Conservation (phyloP, 2,888 invertebrate genomes). For the Pammene aurita region DNA sequence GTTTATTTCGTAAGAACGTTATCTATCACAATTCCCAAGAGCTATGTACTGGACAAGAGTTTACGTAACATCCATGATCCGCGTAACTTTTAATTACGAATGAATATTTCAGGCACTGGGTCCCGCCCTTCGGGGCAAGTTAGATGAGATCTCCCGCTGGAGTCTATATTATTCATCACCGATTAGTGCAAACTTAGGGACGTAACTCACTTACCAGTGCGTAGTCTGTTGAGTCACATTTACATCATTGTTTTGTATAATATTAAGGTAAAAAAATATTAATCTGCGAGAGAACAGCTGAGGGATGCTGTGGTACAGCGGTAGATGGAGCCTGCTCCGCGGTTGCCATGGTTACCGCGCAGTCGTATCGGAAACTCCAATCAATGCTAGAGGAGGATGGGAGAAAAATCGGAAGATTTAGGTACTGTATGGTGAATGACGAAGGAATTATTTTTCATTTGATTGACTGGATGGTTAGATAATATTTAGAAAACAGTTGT, state of each 20-base stretch:
- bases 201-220: slow-evolving; percentile 21
- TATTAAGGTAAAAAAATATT: slow-evolving; percentile 19
- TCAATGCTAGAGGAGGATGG: slow-evolving; percentile 43
- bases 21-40: slow-evolving; percentile 13
- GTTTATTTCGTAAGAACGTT: neutral
- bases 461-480: neutral
- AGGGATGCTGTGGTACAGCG: slow-evolving; percentile 62
- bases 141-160: slow-evolving; percentile 21
- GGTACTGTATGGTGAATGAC: neutral
- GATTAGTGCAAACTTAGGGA: neutral
- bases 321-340: slow-evolving; percentile 64
- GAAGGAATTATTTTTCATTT: neutral
- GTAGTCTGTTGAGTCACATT: slow-evolving; percentile 13
- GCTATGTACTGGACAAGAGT: slow-evolving; percentile 12
- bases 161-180: slow-evolving; percentile 23
- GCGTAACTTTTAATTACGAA: slow-evolving; percentile 57
- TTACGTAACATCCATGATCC: slow-evolving; percentile 45
- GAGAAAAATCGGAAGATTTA: slow-evolving; percentile 1
- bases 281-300: slow-evolving; percentile 51
- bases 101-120: slow-evolving; percentile 46
- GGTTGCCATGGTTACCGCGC: slow-evolving; percentile 66
- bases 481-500: neutral
- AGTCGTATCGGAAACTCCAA: slow-evolving; percentile 57
- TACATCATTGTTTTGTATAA: slow-evolving; percentile 32
- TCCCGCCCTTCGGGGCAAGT: slow-evolving; percentile 27